Evolutionary conservation across 2,113 vertebrate genomes (phyloP).

Genomic region (Halcyon senegalensis): DNA sequence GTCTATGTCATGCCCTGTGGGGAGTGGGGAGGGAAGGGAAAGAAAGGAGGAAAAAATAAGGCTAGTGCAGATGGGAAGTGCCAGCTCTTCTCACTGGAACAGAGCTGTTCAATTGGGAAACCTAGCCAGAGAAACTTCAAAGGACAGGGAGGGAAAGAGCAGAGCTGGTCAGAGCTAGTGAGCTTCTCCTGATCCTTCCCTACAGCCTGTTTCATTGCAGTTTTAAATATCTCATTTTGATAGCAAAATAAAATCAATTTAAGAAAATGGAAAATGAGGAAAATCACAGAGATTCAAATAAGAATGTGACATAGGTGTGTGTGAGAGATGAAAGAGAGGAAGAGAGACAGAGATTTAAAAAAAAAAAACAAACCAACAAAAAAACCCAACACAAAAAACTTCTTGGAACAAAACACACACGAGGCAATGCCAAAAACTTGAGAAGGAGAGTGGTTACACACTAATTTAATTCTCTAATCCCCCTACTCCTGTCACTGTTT

Average conservation of each 20-base stretch:
- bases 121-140: slow-evolving; percentile 8
- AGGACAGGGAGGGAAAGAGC: neutral
- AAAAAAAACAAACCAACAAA: neutral
- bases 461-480: slow-evolving; percentile 79
- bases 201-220: neutral
- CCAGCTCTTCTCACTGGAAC: slow-evolving; percentile 26
- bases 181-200: neutral
- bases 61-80: slow-evolving; percentile 47
- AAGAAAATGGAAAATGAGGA: neutral
- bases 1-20: slow-evolving; percentile 62
- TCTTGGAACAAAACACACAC: slow-evolving; percentile 67
- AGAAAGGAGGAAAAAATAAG: slow-evolving; percentile 53
- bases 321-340: neutral
- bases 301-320: neutral
- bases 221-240: neutral
- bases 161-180: neutral
- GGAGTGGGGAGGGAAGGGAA: slow-evolving; percentile 1
- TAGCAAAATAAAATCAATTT: neutral
- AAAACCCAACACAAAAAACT: neutral
- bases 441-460: slow-evolving; percentile 70
- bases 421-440: slow-evolving; percentile 69
- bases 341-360: neutral
- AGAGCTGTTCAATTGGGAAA: neutral
- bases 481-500: slow-evolving; percentile 75
- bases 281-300: neutral